Evolutionary conservation across 1,140 invertebrate species (phyloP).

Genomic region (Paraescarpia echinospica): DNA sequence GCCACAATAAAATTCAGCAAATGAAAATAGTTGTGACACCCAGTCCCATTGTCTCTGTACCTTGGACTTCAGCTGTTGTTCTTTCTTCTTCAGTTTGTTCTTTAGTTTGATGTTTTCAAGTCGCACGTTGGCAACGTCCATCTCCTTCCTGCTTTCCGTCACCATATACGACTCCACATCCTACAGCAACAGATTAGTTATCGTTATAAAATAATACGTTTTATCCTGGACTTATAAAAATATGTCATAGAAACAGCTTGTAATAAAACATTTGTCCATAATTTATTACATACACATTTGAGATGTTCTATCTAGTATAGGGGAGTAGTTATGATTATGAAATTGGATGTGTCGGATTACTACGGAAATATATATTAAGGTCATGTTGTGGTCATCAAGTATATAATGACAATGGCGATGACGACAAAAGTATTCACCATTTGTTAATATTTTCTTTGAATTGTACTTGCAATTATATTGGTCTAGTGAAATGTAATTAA

Average conservation of each 20-base stretch:
- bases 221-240: not conserved
- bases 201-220: not conserved
- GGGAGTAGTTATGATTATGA: too few relatives aligned
- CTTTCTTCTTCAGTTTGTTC: constrained; percentile 57
- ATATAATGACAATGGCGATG: too few relatives aligned
- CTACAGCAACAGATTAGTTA: constrained; percentile 34
- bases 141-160: constrained; percentile 50
- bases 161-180: constrained; percentile 52
- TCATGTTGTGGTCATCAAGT: too few relatives aligned
- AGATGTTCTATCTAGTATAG: too few relatives aligned
- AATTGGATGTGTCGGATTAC: too few relatives aligned
- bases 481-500: too few relatives aligned
- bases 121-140: constrained; percentile 53
- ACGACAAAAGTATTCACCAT: too few relatives aligned
- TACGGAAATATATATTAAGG: too few relatives aligned
- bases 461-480: too few relatives aligned
- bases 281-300: constrained; percentile 25
- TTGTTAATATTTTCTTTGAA: too few relatives aligned
- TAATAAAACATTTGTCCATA: constrained; percentile 15
- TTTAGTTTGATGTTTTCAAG: constrained; percentile 58
- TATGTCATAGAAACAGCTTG: too few relatives aligned
- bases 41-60: constrained; percentile 26
- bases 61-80: constrained; percentile 56
- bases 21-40: not conserved
- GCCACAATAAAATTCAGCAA: not conserved